Conservation (phyloP, 2,888 invertebrate genomes). For the Dasypogon diadema region DNA sequence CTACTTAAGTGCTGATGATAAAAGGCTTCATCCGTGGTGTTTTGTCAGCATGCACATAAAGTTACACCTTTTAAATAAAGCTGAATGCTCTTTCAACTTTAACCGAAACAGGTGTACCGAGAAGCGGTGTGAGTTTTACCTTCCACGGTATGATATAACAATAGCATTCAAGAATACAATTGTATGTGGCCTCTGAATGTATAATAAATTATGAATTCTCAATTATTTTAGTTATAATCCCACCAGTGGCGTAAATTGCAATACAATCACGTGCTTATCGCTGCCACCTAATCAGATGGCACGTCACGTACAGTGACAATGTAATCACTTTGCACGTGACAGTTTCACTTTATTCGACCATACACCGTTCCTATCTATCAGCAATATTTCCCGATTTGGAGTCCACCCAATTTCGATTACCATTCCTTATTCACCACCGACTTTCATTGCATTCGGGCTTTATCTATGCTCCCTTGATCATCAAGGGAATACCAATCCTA, state of each 20-base stretch:
- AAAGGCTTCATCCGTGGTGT: no score
- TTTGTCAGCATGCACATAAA: no score
- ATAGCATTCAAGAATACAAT: no score
- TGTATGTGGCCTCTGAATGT: no score
- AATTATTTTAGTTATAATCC: background rate
- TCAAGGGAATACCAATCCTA: background rate
- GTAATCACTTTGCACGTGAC: constrained; percentile 4
- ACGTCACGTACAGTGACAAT: constrained; percentile 20
- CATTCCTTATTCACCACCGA: background rate
- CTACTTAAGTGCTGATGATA: no score
- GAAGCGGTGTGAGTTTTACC: no score
- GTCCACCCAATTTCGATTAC: background rate
- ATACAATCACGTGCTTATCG: constrained; percentile 1
- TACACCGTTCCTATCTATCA: background rate
- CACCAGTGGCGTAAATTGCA: background rate
- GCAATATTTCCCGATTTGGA: background rate
- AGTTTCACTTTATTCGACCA: constrained; percentile 10
- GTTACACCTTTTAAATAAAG: no score
- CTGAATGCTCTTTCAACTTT: no score
- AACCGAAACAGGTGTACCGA: no score
- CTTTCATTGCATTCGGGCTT: background rate
- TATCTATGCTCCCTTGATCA: background rate
- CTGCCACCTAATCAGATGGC: background rate
- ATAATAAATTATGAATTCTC: no score
- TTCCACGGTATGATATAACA: no score